Base-by-base conservation (phyloP, 2,888 invertebrate species). In the Drosophila atripex region DNA sequence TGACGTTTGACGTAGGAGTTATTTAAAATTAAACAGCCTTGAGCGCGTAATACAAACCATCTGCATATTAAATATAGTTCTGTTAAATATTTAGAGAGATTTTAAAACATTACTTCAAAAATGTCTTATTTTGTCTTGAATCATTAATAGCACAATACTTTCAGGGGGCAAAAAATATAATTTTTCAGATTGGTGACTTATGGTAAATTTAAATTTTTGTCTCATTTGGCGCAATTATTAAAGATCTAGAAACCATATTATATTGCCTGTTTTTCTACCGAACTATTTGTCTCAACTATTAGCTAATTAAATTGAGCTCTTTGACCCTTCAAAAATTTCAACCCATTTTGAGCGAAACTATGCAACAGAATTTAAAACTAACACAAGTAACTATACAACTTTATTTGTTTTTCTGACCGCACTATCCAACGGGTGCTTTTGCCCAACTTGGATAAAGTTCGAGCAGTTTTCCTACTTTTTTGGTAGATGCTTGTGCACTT, bases 391-490 rank as follows among this genome's bases (percentile, higher is more conserved):
- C 77, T 71, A 65, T 57, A 78, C 66, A 84, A 86, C 63, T 75
- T 69, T 77, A 70, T 70, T 35, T 35, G 65, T 69, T 69, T 61
- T 69, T 76, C 73, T 82, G 87, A 82, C 82, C 87, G 60, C 80
- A 76, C 49, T 41, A 41, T 21, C 39, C 53, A 43, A 28, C 53
- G 41, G 35, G 30, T 25, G 38, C 41, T 46, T 35, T 57, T 51
- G 53, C 25, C 49, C 64, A 71, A 73, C 80, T 84, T 80, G 72
- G 6, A 30, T 18, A 38, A 61, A 70, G 75, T 75, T 66, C 63
- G 39, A 39, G 64, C 51, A 46, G 16, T 39, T 47, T 72, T 58
- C 7, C 41, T 32, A 16, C 69, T 18, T 35, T 45, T 41, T 49
- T 41, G 32, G 39, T 55, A 43, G 35, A 32, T 68, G 64, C 47